phyloP scores from a whole-genome alignment of 2,888 invertebrate species.

The Trypoxylon attenuatum region DNA sequence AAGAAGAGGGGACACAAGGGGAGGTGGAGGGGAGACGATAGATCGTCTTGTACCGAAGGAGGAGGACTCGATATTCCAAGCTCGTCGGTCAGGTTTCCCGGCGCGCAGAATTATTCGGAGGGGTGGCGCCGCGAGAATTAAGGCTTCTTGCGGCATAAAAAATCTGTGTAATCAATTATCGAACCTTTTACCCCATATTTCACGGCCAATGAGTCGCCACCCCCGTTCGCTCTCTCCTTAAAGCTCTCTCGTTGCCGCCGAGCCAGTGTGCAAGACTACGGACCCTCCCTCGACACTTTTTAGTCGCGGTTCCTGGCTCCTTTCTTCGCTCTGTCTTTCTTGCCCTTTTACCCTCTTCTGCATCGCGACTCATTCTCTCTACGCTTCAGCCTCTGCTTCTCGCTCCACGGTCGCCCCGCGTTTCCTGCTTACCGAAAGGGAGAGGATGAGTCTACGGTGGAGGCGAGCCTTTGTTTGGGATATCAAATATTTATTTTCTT shows the following conservation, averaged over 20 bases:
- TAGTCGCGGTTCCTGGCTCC: slow-evolving; percentile 39
- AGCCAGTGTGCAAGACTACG: slow-evolving; percentile 45
- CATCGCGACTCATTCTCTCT: slow-evolving; percentile 6
- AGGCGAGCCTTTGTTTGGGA: slow-evolving; percentile 59
- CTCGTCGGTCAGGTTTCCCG: slow-evolving; percentile 55
- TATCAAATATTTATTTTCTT: slow-evolving; percentile 67
- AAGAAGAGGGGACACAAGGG: slow-evolving; percentile 1
- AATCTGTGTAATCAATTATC: slow-evolving; percentile 74
- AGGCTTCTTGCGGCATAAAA: slow-evolving; percentile 73
- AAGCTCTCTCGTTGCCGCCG: slow-evolving; percentile 44
- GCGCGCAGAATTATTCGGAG: slow-evolving; percentile 65
- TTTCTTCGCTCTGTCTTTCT: neutral
- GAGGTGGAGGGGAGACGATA: slow-evolving; percentile 21
- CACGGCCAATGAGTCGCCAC: slow-evolving; percentile 70
- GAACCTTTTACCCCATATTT: slow-evolving; percentile 73
- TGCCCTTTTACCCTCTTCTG: neutral
- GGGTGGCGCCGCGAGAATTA: slow-evolving; percentile 68
- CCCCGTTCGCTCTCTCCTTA: slow-evolving; percentile 52
- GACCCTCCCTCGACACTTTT: slow-evolving; percentile 58
- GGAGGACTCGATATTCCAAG: slow-evolving; percentile 58
- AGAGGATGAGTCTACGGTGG: slow-evolving; percentile 22
- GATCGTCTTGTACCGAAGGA: slow-evolving; percentile 31
- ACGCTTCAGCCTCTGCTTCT: slow-evolving; percentile 38
- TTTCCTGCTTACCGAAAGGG: slow-evolving; percentile 24
- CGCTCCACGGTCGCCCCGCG: slow-evolving; percentile 39